Evolutionary conservation across 2,113 vertebrate species (phyloP).

Genomic region (Phainopepla nitens): DNA sequence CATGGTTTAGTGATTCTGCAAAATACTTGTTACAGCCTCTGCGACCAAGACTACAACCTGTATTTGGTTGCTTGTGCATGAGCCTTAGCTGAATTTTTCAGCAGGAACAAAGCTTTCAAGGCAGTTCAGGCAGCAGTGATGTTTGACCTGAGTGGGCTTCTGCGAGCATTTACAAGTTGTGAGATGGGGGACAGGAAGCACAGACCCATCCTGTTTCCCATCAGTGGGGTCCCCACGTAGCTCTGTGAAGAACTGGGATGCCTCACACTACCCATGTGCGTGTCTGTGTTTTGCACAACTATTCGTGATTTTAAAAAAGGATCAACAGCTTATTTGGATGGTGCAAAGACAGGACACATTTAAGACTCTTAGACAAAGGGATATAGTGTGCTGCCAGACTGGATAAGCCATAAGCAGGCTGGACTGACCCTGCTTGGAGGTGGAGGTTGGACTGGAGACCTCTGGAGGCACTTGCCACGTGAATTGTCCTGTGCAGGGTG

Average conservation of each 20-base stretch:
- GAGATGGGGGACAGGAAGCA: not conserved
- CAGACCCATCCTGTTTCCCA: not conserved
- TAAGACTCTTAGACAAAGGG: not conserved
- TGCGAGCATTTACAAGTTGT: not conserved
- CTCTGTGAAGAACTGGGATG: not conserved
- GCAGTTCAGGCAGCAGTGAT: not conserved
- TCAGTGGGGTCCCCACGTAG: fast-evolving
- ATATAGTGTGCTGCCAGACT: not conserved
- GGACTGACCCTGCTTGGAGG: not conserved
- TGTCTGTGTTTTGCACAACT: not conserved
- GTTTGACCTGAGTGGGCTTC: not conserved
- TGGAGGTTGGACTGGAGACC: not conserved
- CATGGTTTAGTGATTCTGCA: not conserved
- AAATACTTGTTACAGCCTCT: fast-evolving
- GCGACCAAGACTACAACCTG: fast-evolving
- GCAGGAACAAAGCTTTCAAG: not conserved
- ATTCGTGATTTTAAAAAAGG: not conserved
- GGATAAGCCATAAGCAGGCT: not conserved
- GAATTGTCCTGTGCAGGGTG: not conserved
- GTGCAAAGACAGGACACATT: fast-evolving
- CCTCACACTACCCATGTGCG: not conserved
- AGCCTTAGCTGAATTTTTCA: not conserved
- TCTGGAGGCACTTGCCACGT: not conserved
- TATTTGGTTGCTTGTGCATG: not conserved
- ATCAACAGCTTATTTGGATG: not conserved